Conservation (phyloP, 2,113 vertebrate genomes). For the Seriola dumerili region DNA sequence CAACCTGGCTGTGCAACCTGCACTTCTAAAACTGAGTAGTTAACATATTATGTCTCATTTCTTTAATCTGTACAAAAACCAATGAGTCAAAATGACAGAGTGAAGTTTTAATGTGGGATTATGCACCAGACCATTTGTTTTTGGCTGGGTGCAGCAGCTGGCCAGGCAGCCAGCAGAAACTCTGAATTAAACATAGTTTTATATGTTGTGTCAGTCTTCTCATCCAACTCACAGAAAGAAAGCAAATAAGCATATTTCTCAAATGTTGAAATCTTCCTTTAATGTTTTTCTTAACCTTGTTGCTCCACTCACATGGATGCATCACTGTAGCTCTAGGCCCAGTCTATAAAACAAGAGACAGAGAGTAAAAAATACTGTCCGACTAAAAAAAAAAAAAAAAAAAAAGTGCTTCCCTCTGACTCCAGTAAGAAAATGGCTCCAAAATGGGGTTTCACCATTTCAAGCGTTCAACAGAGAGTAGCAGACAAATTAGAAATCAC, state of each 20-base stretch:
- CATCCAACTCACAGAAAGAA: not conserved
- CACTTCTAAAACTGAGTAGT: too few relatives aligned
- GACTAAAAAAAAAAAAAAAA: not conserved
- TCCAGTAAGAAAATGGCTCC: conserved; percentile 1
- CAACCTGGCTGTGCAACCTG: too few relatives aligned
- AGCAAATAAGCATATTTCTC: not conserved
- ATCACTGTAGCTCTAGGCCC: not conserved
- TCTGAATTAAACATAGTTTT: too few relatives aligned
- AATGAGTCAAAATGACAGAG: too few relatives aligned
- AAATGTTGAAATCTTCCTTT: not conserved
- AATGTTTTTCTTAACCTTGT: not conserved
- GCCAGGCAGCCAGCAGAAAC: too few relatives aligned
- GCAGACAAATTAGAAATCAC: conserved; percentile 1
- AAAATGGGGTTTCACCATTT: not conserved
- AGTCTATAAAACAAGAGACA: not conserved
- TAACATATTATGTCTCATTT: not conserved
- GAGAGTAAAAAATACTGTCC: not conserved
- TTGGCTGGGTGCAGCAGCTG: too few relatives aligned
- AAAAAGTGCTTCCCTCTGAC: not conserved
- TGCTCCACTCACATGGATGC: not conserved
- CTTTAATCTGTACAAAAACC: not conserved
- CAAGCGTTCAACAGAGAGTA: conserved; percentile 4
- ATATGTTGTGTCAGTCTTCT: too few relatives aligned
- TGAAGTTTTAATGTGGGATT: too few relatives aligned
- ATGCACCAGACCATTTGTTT: too few relatives aligned